Base-by-base conservation (phyloP, 2,797 vertebrate species). In the Anisognathus igniventris region DNA sequence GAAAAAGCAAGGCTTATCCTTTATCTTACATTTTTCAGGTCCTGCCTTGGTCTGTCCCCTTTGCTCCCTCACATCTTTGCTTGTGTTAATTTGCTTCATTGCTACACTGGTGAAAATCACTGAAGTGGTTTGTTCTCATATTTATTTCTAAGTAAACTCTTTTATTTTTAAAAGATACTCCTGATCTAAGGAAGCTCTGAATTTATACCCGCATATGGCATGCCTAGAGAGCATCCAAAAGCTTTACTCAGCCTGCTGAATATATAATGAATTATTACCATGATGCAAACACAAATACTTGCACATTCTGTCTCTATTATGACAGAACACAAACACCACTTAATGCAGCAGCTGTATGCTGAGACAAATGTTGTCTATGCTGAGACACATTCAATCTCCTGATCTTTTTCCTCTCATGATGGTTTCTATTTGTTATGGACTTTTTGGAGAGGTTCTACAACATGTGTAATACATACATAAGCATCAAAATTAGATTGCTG, bases 251-350 rank as follows among this genome's bases (percentile, higher is more conserved):
- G 71, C 50, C 72, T 50, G 40, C 71, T 92, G 87, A 86, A 66
- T 73, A 88, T 24, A n/a, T 35, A 88, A 93, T 81, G 90, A 90
- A 94, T 96, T 93, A 95, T 47, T 47, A 81, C 44, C 57, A 71
- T 12, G 37, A 81, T 76, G 83, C 57, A 91, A 71, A 90, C 35
- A 80, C 65, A 86, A 86, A 86, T 76, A 60, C 70, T 88, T 74
- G 72, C 65, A 93, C 67, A 51, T 88, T 90, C 56, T 78, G 58
- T 48, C 80, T 96, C 86, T 64, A 25, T 56, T 56, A 44, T 24
- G 70, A 81, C 50, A 90, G 67, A 93, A 88, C 64, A 88, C 24
- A 95, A 92, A 72, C 18, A 76, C 30, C 74, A 93, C 71, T 95
- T 89, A 68, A 73, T 73, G 58, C 67, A 90, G 83, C 92, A 91